Evolutionary conservation across 1,140 invertebrate species (phyloP).

Genomic region (Forficula auricularia): DNA sequence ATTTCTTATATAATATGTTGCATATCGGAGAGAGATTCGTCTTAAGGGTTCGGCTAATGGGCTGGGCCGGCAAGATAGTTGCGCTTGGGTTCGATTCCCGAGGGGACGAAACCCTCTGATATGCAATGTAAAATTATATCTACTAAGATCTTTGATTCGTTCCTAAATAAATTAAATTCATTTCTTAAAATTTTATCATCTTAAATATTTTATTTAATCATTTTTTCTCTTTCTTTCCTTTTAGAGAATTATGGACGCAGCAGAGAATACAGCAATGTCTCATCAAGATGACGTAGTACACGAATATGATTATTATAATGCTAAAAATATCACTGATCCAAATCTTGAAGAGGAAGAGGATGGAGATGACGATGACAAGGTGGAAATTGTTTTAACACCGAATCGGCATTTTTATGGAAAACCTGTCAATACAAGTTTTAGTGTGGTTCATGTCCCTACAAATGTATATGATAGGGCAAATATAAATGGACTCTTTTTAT

Average conservation of each 20-base stretch:
- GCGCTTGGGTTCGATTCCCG: no score
- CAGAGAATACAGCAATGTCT: slow-evolving; percentile 50
- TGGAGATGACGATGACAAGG: slow-evolving; percentile 16
- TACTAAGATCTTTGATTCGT: no score
- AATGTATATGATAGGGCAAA: slow-evolving; percentile 84
- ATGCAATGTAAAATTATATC: no score
- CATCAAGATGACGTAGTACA: slow-evolving; percentile 37
- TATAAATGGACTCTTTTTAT: slow-evolving; percentile 20
- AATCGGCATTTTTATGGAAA: slow-evolving; percentile 64
- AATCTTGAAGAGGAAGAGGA: slow-evolving; percentile 17
- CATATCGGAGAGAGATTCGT: no score
- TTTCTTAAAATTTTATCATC: no score
- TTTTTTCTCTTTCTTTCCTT: slow-evolving; percentile 5
- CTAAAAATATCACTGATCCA: slow-evolving; percentile 37
- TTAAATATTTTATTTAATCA: no score
- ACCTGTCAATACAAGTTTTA: slow-evolving; percentile 63
- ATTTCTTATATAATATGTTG: no score
- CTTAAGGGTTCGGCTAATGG: no score
- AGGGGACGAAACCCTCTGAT: no score
- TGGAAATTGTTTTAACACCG: slow-evolving; percentile 35
- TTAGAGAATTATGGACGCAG: slow-evolving; percentile 62
- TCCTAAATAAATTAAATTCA: no score
- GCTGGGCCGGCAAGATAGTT: no score
- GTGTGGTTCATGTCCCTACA: slow-evolving; percentile 86
- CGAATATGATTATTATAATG: slow-evolving; percentile 50